Base-by-base conservation (phyloP, 2,113 vertebrate genomes). In the Psammodynastes pulverulentus region DNA sequence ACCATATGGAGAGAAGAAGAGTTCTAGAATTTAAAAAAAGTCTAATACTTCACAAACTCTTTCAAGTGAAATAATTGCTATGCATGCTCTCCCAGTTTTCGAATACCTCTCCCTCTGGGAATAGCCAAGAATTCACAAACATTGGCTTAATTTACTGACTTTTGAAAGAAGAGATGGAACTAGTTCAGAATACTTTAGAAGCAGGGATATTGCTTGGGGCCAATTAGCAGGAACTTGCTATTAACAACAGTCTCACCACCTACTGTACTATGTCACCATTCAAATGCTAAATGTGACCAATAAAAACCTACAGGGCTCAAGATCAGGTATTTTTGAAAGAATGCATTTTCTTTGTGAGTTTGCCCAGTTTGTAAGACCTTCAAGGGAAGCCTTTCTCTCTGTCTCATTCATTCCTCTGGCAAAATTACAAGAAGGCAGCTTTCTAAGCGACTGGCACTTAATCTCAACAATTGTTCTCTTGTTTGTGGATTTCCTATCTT, bases 21-120 rank as follows among this genome's bases (percentile, higher is more conserved):
- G 9, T 87, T 43, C 58, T 87, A 84, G 87, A 89, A 90, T 13
- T 46, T 54, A 89, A 51, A 91, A 51, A 91, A 58, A 26, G 6
- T 95, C 43, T 39, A 92, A 92, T 92, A 91, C 89, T 93, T 92
- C 72, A 94, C 93, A 92, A 39, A 86, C 84, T 23, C 29, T 91
- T 91, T 13, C 84, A 90, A n/a, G 19, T 87, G 13, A 51, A 15
- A 51, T 46, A 17, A 29, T 48, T 29, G 49, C 48, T 51, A 49
- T 29, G 46, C 26, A 86, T 51, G 7, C 5, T 79, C 34, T 39
- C 6, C 26, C 85, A 51, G 43, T 49, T 86, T 86, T 86, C 46
- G n/a, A n/a, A 49, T 86, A n/a, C 45, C 24, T 48, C 24, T 49
- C 45, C 17, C 29, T 49, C n/a, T 87, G 86, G 43, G 48, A n/a